Evolutionary conservation across 2,113 vertebrate genomes (phyloP).

Genomic region (Hypomesus transpacificus): DNA sequence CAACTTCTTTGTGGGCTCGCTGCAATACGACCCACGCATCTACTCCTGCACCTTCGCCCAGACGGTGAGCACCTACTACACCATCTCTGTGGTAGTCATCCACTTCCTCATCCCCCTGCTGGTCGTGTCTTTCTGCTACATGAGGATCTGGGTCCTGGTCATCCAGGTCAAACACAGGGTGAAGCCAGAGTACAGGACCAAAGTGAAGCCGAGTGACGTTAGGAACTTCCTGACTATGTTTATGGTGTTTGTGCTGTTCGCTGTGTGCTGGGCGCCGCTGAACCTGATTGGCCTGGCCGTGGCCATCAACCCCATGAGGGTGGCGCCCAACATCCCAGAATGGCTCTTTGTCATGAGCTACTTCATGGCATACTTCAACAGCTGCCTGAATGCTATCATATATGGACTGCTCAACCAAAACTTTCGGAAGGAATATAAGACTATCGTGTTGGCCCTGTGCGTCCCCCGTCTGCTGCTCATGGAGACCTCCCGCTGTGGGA

Average conservation of each 20-base stretch:
- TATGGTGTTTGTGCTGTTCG: constrained; percentile 69
- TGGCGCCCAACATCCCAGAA: constrained; percentile 63
- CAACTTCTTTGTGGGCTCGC: constrained; percentile 72
- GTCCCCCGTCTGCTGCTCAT: constrained; percentile 56
- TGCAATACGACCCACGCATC: constrained; percentile 73
- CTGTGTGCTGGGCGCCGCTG: constrained; percentile 68
- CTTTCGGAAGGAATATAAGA: constrained; percentile 71
- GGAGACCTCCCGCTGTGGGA: constrained; percentile 63
- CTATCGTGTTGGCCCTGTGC: constrained; percentile 61
- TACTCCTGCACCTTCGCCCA: constrained; percentile 72
- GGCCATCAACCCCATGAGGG: constrained; percentile 58
- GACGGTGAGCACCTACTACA: constrained; percentile 72
- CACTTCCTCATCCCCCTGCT: constrained; percentile 73
- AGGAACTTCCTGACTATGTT: constrained; percentile 76
- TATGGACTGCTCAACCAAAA: constrained; percentile 70
- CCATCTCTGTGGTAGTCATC: constrained; percentile 71
- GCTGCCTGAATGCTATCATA: constrained; percentile 69
- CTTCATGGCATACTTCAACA: constrained; percentile 73
- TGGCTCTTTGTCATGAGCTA: constrained; percentile 70
- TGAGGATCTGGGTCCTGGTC: constrained; percentile 75
- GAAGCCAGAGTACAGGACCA: constrained; percentile 62
- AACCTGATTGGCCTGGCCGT: constrained; percentile 69
- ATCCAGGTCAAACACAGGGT: constrained; percentile 69
- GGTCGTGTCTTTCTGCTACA: constrained; percentile 75
- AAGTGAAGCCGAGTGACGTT: constrained; percentile 69